Base-by-base conservation (phyloP, 2,888 invertebrate species). In the Andrena trimmerana region DNA sequence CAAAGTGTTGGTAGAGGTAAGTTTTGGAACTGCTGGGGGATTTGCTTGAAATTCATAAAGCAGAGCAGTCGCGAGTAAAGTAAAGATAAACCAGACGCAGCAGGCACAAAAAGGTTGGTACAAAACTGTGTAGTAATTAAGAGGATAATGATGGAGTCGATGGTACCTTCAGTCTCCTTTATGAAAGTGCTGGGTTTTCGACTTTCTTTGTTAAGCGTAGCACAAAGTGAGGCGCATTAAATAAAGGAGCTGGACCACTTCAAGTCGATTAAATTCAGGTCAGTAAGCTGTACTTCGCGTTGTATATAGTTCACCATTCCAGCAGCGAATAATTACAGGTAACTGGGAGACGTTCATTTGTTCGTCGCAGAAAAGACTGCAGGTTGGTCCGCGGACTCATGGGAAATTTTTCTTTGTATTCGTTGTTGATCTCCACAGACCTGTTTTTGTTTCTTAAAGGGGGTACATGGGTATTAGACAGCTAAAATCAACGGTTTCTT, bases 111-210 rank as follows among this genome's bases (percentile, higher is more conserved):
- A 57, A 57, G 57, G 1, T 57, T 57, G 2, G 62, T 84, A 88
- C 89, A 88, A 89, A 90, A 89, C 89, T 90, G 87, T 75, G 89
- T 89, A 57, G 81, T 77, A 83, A 86, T 89, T 89, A 86, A 90
- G 89, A 83, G 88, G 88, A 87, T 86, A 65, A 81, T 82, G 85
- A 88, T 89, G 84, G 85, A 90, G 89, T 86, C 89, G 80, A 83
- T 86, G 86, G 88, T 88, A 85, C 85, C 87, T 83, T 81, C 68
- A 36, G 7, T 42, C 42, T 29, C 48, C 13, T 70, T 33, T 50
- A 42, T 31, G 66, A 33, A 33, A 63, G 20, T 52, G 52, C 76
- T 24, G 8, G 54, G 54, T 24, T 57, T 27, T 57, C 24, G 57
- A 57, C 57, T 57, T 77, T 69, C 69, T 79, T 79, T 79, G 78